Evolutionary conservation across 2,113 vertebrate species (phyloP).

Genomic region (Thamnophis sirtalis): DNA sequence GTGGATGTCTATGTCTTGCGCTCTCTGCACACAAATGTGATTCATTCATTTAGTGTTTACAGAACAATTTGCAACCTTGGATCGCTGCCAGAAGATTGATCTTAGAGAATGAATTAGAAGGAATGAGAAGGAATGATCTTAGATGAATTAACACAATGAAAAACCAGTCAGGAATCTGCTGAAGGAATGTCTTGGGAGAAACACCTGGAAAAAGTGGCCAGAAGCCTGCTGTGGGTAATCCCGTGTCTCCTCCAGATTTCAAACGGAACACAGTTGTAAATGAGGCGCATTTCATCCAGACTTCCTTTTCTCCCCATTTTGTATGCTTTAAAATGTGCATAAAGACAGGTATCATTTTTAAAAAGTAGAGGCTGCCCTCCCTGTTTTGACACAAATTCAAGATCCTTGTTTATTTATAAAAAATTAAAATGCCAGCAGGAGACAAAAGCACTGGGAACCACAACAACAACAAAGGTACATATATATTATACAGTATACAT

Average conservation of each 20-base stretch:
- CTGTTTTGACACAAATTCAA: not conserved
- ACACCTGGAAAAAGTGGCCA: fast-evolving
- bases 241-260: not conserved
- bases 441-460: not conserved
- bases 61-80: constrained; percentile 59
- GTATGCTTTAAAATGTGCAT: not conserved
- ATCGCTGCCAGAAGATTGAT: not conserved
- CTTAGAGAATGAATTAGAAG: no score
- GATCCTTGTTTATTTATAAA: not conserved
- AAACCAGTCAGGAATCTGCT: not conserved
- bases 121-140: no score
- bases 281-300: not conserved
- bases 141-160: not conserved
- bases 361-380: not conserved
- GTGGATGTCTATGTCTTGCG: not conserved
- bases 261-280: not conserved
- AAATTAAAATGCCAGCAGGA: not conserved
- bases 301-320: not conserved
- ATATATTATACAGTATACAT: no score
- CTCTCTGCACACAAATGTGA: constrained; percentile 31
- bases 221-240: not conserved
- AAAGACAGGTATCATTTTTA: no score
- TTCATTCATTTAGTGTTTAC: constrained; percentile 59
- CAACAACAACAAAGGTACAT: not conserved
- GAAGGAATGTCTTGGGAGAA: not conserved